A percentile compares a stretch with the other conserved stretches of the same genome.
These are phyloP conservation scores for Phocoena phocoena DNA, from an alignment of 2,113 vertebrate genomes.

Conservation along the genomic window DNA sequence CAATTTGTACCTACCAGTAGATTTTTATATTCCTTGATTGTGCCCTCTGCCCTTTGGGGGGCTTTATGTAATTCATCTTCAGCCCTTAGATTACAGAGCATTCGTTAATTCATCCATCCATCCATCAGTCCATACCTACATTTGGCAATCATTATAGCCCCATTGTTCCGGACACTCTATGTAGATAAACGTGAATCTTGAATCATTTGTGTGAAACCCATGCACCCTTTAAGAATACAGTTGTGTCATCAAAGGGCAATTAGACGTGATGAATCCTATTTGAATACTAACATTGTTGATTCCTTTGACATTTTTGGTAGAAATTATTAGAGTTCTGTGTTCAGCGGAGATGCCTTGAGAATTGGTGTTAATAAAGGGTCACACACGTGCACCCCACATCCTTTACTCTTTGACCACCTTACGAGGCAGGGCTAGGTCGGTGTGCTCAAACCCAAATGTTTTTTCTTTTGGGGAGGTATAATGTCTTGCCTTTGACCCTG, in stretches of 20 bases:
- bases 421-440: not conserved
- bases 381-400: accelerated
- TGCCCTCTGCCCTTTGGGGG: not conserved
- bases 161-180: not conserved
- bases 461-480: not conserved
- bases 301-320: not conserved
- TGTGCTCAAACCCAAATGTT: not conserved
- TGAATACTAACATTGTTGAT: not conserved
- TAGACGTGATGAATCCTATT: not conserved
- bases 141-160: not conserved
- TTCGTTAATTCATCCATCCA: not conserved
- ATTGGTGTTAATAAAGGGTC: not conserved
- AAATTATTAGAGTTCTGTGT: not conserved
- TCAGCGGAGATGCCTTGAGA: not conserved
- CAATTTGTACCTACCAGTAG: slow-evolving; percentile 47
- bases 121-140: not conserved
- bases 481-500: not conserved
- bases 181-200: not conserved
- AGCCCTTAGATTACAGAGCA: not conserved
- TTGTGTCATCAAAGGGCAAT: not conserved
- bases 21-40: slow-evolving; percentile 12
- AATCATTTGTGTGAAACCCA: not conserved
- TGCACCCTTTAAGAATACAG: not conserved
- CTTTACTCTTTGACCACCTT: not conserved
- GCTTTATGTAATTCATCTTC: not conserved